Conservation (phyloP, 2,888 invertebrate genomes). For the Cryptus viduatorius region DNA sequence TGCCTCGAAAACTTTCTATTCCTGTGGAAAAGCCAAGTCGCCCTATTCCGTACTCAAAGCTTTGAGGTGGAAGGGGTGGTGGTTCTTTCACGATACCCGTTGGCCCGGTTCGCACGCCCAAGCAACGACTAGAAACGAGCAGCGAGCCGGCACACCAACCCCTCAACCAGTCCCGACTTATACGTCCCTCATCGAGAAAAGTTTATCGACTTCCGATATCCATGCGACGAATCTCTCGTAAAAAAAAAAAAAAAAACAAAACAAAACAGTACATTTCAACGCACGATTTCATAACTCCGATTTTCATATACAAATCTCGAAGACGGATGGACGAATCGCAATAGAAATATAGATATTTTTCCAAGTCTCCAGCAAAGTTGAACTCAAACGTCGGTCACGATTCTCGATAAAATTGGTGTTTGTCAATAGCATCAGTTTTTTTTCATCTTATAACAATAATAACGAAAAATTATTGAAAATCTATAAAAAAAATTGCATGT, state of each 20-base stretch:
- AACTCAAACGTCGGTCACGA: neutral
- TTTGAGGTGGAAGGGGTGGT: slow-evolving; percentile 1
- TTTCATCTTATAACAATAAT: too few relatives aligned
- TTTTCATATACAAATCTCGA: slow-evolving; percentile 55
- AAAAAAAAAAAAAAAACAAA: slow-evolving; percentile 49
- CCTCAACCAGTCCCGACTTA: slow-evolving; percentile 24
- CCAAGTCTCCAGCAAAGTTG: neutral
- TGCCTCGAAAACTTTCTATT: slow-evolving; percentile 63
- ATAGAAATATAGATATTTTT: slow-evolving; percentile 23
- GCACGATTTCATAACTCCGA: slow-evolving; percentile 65
- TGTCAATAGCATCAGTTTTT: neutral
- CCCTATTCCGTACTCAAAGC: slow-evolving; percentile 42
- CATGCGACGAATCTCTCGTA: slow-evolving; percentile 62
- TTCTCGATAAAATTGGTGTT: neutral
- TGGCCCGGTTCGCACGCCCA: slow-evolving; percentile 66
- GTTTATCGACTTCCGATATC: slow-evolving; percentile 68
- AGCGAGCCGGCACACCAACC: slow-evolving; percentile 41
- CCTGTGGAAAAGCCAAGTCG: slow-evolving; percentile 68
- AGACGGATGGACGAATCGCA: slow-evolving; percentile 44
- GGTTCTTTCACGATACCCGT: slow-evolving; percentile 62
- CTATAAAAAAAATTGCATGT: neutral
- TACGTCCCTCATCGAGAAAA: slow-evolving; percentile 59
- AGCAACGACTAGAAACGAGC: slow-evolving; percentile 57
- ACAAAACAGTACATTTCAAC: slow-evolving; percentile 52
- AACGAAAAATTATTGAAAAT: neutral